phyloP scores from a whole-genome alignment of 2,888 invertebrate species.

The Vandiemenella viatica region DNA sequence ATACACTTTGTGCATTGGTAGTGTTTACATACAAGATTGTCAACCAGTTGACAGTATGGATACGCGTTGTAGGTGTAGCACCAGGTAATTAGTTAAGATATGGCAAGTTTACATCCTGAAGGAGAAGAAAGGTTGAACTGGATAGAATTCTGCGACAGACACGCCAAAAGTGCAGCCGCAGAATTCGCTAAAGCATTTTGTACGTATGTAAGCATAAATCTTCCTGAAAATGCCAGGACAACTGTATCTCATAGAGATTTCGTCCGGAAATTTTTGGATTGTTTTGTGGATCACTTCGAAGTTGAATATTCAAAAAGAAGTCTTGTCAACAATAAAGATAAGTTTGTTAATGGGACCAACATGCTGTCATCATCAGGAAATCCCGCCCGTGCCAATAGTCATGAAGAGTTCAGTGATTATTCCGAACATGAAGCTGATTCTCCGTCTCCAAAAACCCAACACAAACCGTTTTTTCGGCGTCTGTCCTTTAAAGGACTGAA shows the following conservation, averaged over 20 bases:
- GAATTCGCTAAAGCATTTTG: slow-evolving; percentile 80
- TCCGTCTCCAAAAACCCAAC: slow-evolving; percentile 62
- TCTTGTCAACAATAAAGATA: slow-evolving; percentile 26
- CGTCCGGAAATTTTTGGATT: slow-evolving; percentile 66
- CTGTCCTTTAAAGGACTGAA: slow-evolving; percentile 79
- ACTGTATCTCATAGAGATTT: slow-evolving; percentile 63
- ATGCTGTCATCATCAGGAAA: slow-evolving; percentile 6
- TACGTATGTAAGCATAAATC: slow-evolving; percentile 55
- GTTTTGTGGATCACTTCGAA: slow-evolving; percentile 74
- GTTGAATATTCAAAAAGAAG: slow-evolving; percentile 42
- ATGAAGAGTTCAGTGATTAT: slow-evolving; percentile 38
- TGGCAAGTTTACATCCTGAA: slow-evolving; percentile 12
- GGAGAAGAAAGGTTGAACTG: slow-evolving; percentile 30
- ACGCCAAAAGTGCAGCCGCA: slow-evolving; percentile 68
- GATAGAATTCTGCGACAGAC: slow-evolving; percentile 76
- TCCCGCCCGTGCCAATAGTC: slow-evolving; percentile 17
- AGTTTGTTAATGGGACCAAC: slow-evolving; percentile 28
- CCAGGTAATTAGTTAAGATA: not conserved
- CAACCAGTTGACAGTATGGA: not conserved
- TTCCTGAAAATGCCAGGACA: slow-evolving; percentile 47
- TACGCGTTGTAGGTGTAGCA: not conserved
- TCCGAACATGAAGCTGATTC: slow-evolving; percentile 51
- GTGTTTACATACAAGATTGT: not conserved
- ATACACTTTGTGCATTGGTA: not conserved
- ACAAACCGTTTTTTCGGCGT: slow-evolving; percentile 71